phyloP scores from a whole-genome alignment of 2,113 vertebrate genomes.

The Albula glossodonta region DNA sequence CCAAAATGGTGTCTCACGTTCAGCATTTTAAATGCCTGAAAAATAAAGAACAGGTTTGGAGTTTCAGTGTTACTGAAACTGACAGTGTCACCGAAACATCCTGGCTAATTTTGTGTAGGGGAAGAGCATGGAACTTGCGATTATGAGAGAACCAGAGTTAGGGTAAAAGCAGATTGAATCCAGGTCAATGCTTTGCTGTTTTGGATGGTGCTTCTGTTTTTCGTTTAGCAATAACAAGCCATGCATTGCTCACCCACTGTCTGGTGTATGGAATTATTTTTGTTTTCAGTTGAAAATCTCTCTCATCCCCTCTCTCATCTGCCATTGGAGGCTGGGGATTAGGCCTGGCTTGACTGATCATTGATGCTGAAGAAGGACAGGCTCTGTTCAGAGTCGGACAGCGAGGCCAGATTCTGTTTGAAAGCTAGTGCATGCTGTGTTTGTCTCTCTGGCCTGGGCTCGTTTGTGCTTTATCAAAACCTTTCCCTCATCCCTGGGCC shows the following conservation, averaged over 20 bases:
- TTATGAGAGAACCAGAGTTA: background rate
- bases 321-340: background rate
- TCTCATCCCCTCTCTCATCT: background rate
- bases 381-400: background rate
- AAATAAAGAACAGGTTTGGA: too few relatives aligned
- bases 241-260: background rate
- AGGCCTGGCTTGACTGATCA: background rate
- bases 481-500: background rate
- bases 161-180: background rate
- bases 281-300: background rate
- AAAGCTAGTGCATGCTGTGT: background rate
- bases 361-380: background rate
- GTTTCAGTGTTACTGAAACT: too few relatives aligned
- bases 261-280: background rate
- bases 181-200: background rate
- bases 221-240: background rate
- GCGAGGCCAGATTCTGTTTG: background rate
- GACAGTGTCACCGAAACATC: too few relatives aligned
- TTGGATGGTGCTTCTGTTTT: background rate
- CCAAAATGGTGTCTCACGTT: too few relatives aligned
- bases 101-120: background rate
- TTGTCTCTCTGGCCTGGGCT: background rate
- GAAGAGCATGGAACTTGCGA: background rate
- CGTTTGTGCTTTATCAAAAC: constrained; percentile 3
- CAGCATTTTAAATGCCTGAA: too few relatives aligned